Conservation (phyloP, 2,113 vertebrate genomes). For the Labeo catla region DNA sequence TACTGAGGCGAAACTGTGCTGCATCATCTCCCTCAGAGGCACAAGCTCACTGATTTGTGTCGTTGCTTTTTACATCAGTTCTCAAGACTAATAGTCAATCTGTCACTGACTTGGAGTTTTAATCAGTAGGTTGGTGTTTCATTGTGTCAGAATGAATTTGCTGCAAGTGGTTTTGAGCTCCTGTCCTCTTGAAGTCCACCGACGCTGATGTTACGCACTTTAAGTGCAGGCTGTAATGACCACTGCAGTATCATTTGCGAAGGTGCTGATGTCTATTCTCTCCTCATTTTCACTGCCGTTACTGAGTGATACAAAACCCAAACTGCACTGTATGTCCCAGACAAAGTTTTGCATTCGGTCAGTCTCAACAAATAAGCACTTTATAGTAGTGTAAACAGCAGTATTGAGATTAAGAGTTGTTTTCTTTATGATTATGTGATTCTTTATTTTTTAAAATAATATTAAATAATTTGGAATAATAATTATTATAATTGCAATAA, state of each 20-base stretch:
- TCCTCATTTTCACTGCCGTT: constrained; percentile 3
- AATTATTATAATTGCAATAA: neutral
- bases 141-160: neutral
- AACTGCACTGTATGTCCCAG: neutral
- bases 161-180: constrained; percentile 6
- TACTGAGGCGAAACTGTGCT: neutral
- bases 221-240: constrained; percentile 23
- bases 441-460: neutral
- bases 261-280: constrained; percentile 24
- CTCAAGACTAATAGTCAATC: neutral
- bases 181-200: constrained; percentile 10
- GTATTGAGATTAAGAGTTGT: neutral
- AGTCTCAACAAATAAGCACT: constrained; percentile 38
- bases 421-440: neutral
- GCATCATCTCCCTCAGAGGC: constrained; percentile 7
- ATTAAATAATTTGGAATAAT: neutral
- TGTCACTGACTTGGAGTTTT: neutral
- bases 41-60: neutral
- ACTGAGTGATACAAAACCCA: neutral
- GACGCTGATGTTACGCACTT: neutral
- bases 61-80: neutral
- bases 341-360: neutral
- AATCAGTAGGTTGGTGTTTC: constrained; percentile 3
- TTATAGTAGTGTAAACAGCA: constrained; percentile 26
- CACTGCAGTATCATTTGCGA: constrained; percentile 32